phyloP scores from a whole-genome alignment of 2,888 invertebrate genomes.

The Tanaodytes sp. region DNA sequence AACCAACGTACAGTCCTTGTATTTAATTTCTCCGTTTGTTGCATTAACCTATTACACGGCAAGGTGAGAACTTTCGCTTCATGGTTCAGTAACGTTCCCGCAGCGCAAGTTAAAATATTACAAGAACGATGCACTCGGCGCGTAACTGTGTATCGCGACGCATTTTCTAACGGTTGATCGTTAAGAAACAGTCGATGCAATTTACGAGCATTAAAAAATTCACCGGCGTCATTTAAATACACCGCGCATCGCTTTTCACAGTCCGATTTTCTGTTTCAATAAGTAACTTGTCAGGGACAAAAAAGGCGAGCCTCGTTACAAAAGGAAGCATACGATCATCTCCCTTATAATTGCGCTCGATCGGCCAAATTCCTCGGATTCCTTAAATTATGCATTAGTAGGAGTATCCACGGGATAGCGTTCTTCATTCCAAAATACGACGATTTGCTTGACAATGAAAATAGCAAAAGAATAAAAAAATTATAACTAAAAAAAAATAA shows the following conservation, averaged over 20 bases:
- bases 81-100: constrained; percentile 52
- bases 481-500: neutral
- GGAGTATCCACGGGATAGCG: too few relatives aligned
- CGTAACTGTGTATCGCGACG: constrained; percentile 55
- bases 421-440: too few relatives aligned
- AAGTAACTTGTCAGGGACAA: constrained; percentile 10
- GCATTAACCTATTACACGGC: constrained; percentile 46
- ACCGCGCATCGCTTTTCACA: constrained; percentile 4
- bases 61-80: constrained; percentile 56
- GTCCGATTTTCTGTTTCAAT: constrained; percentile 21
- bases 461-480: too few relatives aligned
- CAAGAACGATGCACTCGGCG: constrained; percentile 49
- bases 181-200: constrained; percentile 44
- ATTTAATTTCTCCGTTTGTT: constrained; percentile 39
- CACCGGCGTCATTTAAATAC: constrained; percentile 39
- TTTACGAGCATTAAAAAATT: constrained; percentile 43
- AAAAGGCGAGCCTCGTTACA: constrained; percentile 18
- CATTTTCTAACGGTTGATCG: constrained; percentile 54
- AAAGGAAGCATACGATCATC: constrained; percentile 26
- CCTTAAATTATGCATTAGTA: constrained; percentile 15
- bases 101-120: constrained; percentile 48
- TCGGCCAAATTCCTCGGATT: constrained; percentile 14
- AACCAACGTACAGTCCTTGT: constrained; percentile 10
- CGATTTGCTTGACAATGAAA: too few relatives aligned
- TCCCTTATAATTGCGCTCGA: constrained; percentile 10